These are phyloP conservation scores for Ophion ellenae DNA, from an alignment of 2,888 invertebrate species.

Conservation along the genomic window DNA sequence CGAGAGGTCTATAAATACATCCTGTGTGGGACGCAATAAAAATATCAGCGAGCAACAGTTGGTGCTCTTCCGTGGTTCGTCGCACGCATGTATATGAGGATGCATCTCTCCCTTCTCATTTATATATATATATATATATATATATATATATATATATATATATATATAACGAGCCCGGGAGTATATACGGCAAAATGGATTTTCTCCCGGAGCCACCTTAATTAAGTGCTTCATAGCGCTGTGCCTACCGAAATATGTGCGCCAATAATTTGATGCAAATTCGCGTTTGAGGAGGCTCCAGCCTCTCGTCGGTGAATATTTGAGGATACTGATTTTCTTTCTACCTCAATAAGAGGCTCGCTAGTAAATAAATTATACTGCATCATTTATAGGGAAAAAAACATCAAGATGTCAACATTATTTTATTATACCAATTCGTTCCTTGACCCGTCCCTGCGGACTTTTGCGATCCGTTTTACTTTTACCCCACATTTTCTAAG, in stretches of 20 bases:
- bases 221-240: conserved; percentile 24
- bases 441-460: too few species aligned
- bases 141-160: neutral
- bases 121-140: neutral
- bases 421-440: too few species aligned
- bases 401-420: too few species aligned
- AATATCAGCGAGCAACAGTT: conserved; percentile 76
- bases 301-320: neutral
- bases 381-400: too few species aligned
- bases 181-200: conserved; percentile 10
- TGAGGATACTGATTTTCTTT: neutral
- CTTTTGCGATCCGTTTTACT: too few species aligned
- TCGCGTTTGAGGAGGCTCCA: too few species aligned
- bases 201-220: conserved; percentile 18
- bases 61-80: conserved; percentile 67
- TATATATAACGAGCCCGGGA: conserved; percentile 29
- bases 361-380: too few species aligned
- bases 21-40: conserved; percentile 75
- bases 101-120: conserved; percentile 38
- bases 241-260: conserved; percentile 24
- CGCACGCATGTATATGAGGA: conserved; percentile 35
- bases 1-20: conserved; percentile 75
- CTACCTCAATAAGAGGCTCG: too few species aligned
- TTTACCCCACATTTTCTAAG: too few species aligned
- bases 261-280: neutral